Base-by-base conservation (phyloP, 2,797 vertebrate genomes). In the Acipenser ruthenus region DNA sequence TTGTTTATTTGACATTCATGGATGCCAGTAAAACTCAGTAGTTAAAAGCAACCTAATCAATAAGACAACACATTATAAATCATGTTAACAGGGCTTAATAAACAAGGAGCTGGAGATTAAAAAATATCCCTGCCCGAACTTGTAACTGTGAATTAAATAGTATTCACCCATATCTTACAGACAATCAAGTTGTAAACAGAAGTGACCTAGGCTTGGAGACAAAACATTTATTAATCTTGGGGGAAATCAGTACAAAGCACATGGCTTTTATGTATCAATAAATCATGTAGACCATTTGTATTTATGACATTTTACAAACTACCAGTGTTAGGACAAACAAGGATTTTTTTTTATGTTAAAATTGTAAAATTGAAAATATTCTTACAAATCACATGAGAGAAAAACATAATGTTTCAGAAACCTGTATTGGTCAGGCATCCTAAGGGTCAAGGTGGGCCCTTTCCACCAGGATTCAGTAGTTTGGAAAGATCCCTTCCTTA, bases 221-320 rank as follows among this genome's bases (percentile, higher is more conserved):
- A 55, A 66, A 67, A 63, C 60, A 58, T 78, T 75, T 76, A 78
- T 76, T 73, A 74, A 70, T 67, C 68, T 71, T 56, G 59, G 13
- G 72, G 72, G 71, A 74, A 76, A 76, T 76, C 69, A 64, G 48
- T 65, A 62, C 1, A 49, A 49, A 65, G 66, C 49, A 62, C 62
- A 63, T 68, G 55, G 62, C 67, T 51, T 49, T 18, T 18, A 18
- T 18, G 18, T 18, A 18, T 18, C 18, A 18, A 18, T 18, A 18
- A 18, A 18, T 18, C 18, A 18, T 18, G 18, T 18, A 18, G 18
- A 18, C 18, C 18, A 18, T 18, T 18, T 18, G 18, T 18, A 18
- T 18, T 18, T 18, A 18, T 18, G 18, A 18, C 18, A 18, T 18
- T 18, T 18, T 18, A 18, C 18, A 18, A 18, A 18, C 18, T 18